phyloP scores from a whole-genome alignment of 2,888 invertebrate genomes.

The Sturmia bella region DNA sequence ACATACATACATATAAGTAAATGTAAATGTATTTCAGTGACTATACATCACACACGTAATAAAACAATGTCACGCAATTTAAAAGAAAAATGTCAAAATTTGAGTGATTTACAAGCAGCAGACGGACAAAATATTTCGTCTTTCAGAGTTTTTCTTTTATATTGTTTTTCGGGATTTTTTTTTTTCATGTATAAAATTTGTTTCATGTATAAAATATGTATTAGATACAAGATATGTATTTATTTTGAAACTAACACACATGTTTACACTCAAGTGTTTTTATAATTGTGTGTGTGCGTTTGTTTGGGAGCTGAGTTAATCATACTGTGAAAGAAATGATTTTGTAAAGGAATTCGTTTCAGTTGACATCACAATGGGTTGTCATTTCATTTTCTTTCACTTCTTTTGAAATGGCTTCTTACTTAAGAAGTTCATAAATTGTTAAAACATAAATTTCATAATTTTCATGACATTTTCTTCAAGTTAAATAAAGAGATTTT shows the following conservation, averaged over 20 bases:
- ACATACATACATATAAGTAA: neutral
- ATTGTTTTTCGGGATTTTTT: slow-evolving; percentile 12
- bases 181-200: slow-evolving; percentile 22
- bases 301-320: slow-evolving; percentile 42
- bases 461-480: slow-evolving; percentile 24
- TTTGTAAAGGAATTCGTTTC: slow-evolving; percentile 61
- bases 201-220: slow-evolving; percentile 57
- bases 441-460: slow-evolving; percentile 45
- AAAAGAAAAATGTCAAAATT: slow-evolving; percentile 80
- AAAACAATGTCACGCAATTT: slow-evolving; percentile 82
- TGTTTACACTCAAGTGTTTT: neutral
- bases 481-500: no score
- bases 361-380: slow-evolving; percentile 68
- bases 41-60: slow-evolving; percentile 75
- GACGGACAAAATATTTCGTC: slow-evolving; percentile 70
- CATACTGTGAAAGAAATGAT: slow-evolving; percentile 40
- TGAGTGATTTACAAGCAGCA: slow-evolving; percentile 81
- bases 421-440: slow-evolving; percentile 64
- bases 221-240: slow-evolving; percentile 50
- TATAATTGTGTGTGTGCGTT: neutral
- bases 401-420: slow-evolving; percentile 35
- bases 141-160: slow-evolving; percentile 28
- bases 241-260: slow-evolving; percentile 23
- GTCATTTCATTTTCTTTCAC: slow-evolving; percentile 40
- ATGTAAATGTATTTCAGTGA: slow-evolving; percentile 36